phyloP scores from a whole-genome alignment of 2,888 invertebrate genomes.

The Meiosimyza platycephala region DNA sequence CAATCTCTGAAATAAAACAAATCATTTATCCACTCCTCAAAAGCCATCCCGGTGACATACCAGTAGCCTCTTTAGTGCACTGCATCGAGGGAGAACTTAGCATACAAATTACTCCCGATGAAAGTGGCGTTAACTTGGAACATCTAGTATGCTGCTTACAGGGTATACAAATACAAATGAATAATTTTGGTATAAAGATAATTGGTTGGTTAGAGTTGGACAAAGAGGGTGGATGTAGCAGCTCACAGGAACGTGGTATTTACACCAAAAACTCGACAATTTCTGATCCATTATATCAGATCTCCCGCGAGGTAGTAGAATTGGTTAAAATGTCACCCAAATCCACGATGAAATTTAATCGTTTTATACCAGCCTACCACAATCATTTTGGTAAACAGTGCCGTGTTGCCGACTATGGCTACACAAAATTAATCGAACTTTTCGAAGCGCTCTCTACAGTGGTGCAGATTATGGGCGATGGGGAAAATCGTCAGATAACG shows the following conservation, averaged over 20 bases:
- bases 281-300: conserved; percentile 71
- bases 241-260: conserved; percentile 39
- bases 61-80: conserved; percentile 64
- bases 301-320: conserved; percentile 89
- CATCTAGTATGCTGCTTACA: conserved; percentile 88
- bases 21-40: conserved; percentile 64
- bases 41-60: conserved; percentile 64
- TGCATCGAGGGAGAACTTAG: conserved; percentile 64
- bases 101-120: conserved; percentile 61
- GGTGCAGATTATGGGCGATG: conserved; percentile 92
- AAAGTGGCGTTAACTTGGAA: conserved; percentile 86
- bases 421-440: conserved; percentile 89
- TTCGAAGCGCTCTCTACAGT: conserved; percentile 89
- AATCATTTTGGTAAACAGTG: conserved; percentile 97
- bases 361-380: conserved; percentile 95
- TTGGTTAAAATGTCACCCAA: conserved; percentile 83
- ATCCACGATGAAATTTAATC: conserved; percentile 84
- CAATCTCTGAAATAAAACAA: conserved; percentile 63
- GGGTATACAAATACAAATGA: conserved; percentile 71
- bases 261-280: conserved; percentile 58
- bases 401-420: conserved; percentile 96
- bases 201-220: conserved; percentile 62
- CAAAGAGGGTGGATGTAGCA: conserved; percentile 52
- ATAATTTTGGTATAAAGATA: conserved; percentile 67
- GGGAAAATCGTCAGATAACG: conserved; percentile 86